Base-by-base conservation (phyloP, 2,888 invertebrate species). In the Malachius bipustulatus region DNA sequence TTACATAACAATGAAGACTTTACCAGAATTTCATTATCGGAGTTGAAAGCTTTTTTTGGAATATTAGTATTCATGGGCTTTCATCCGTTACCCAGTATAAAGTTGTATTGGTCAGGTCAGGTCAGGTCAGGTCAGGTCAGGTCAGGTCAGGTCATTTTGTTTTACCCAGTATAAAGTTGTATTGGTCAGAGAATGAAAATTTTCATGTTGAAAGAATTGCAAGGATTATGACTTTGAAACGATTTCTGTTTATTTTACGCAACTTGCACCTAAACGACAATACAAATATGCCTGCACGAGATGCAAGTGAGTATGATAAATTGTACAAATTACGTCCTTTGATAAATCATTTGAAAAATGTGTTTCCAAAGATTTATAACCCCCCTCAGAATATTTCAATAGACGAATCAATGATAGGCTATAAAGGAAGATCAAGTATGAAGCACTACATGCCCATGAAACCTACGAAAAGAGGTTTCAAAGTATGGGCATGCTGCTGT, bases 281-380 rank as follows among this genome's bases (percentile, higher is more conserved):
- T 9, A n/a, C 8, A 24, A 24, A 9, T n/a, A 24, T 24, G 24
- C 24, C 24, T n/a, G n/a, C 8, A n/a, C n/a, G 8, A 8, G 24
- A n/a, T 9, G 24, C 8, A n/a, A n/a, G 8, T 9, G n/a, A 24
- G 8, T 24, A 24, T n/a, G 24, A 24, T 24, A 24, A 24, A 24
- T 24, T 24, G n/a, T 24, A 24, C n/a, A 24, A 24, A 24, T 9
- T 24, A 9, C 24, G 24, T n/a, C 24, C 24, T 9, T n/a, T 24
- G n/a, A 24, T 24, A 24, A 24, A 24, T n/a, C 24, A 24, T 24
- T 9, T 24, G 24, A 24, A 24, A 24, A 24, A 24, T 24, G 24
- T 24, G 8, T 9, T 24, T 8, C n/a, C 24, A 9, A 8, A 9
- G 8, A 8, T 9, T 24, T 24, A 9, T 24, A 8, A 8, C 8